Conservation (phyloP, 2,113 vertebrate genomes). For the Elephas maximus region DNA sequence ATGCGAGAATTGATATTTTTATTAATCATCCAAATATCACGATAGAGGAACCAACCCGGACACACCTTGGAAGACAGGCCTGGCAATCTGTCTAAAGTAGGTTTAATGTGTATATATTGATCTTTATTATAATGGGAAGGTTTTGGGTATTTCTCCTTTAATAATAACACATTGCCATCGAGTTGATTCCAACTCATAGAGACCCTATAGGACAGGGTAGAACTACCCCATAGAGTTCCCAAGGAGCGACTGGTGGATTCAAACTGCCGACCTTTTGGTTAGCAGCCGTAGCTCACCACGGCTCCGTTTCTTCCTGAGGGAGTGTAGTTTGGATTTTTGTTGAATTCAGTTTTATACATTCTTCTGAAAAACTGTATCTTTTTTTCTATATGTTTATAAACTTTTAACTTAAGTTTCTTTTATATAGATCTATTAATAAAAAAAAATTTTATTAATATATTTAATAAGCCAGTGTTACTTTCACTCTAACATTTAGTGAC, state of each 20-base stretch:
- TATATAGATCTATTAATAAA: not conserved
- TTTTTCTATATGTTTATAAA: not conserved
- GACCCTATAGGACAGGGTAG: too few species aligned
- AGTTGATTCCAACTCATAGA: too few species aligned
- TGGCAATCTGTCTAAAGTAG: not conserved
- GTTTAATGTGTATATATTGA: not conserved
- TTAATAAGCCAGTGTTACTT: not conserved
- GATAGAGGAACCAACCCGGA: not conserved
- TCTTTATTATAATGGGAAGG: not conserved
- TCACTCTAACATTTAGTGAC: not conserved
- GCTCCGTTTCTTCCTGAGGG: not conserved
- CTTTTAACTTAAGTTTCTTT: not conserved
- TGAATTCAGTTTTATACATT: not conserved
- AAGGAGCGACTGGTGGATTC: too few species aligned
- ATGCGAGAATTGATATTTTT: constrained; percentile 18
- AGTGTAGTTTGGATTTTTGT: not conserved
- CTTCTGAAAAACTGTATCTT: not conserved
- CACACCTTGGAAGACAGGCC: not conserved
- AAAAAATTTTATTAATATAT: not conserved
- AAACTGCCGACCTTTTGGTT: too few species aligned
- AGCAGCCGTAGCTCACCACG: too few species aligned
- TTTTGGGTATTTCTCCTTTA: not conserved
- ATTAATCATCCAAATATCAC: constrained; percentile 18
- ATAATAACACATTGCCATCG: too few species aligned
- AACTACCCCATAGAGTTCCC: too few species aligned